These are phyloP conservation scores for Drosophila maculinotata DNA, from an alignment of 2,888 invertebrate species.

Conservation along the genomic window DNA sequence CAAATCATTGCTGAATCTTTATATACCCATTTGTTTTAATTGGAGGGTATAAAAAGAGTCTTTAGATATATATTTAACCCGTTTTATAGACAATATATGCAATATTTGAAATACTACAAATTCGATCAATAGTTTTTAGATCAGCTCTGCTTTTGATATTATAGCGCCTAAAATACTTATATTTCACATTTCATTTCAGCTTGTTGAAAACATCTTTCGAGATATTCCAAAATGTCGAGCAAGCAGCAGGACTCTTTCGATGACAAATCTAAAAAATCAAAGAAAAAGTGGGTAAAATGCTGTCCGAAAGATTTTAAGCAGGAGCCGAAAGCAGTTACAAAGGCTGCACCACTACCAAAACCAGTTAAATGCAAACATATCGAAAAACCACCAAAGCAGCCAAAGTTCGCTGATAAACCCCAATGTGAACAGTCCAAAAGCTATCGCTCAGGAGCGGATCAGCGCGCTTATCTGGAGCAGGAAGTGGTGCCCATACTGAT, in stretches of 20 bases:
- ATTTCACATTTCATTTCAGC: neutral
- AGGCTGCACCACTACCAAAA: neutral
- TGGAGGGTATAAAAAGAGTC: too few relatives aligned
- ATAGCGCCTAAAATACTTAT: neutral
- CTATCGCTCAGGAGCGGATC: constrained; percentile 31
- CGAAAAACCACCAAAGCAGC: constrained; percentile 22
- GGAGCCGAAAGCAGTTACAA: neutral
- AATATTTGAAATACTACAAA: too few relatives aligned
- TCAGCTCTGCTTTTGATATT: too few relatives aligned
- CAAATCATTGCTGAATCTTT: constrained; percentile 5
- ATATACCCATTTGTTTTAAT: too few relatives aligned
- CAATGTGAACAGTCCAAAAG: neutral
- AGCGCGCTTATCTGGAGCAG: constrained; percentile 42
- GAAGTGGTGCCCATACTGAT: constrained; percentile 64
- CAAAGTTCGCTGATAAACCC: neutral
- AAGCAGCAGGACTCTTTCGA: neutral
- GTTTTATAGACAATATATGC: too few relatives aligned
- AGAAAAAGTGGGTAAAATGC: constrained; percentile 15
- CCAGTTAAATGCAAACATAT: constrained; percentile 16
- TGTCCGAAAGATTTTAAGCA: constrained; percentile 25
- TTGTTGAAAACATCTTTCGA: neutral
- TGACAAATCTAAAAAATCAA: constrained; percentile 7
- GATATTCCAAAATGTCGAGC: constrained; percentile 33
- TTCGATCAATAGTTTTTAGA: too few relatives aligned
- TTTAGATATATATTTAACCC: too few relatives aligned